phyloP scores from a whole-genome alignment of 1,140 invertebrate genomes.

The Trichonephila clavipes region DNA sequence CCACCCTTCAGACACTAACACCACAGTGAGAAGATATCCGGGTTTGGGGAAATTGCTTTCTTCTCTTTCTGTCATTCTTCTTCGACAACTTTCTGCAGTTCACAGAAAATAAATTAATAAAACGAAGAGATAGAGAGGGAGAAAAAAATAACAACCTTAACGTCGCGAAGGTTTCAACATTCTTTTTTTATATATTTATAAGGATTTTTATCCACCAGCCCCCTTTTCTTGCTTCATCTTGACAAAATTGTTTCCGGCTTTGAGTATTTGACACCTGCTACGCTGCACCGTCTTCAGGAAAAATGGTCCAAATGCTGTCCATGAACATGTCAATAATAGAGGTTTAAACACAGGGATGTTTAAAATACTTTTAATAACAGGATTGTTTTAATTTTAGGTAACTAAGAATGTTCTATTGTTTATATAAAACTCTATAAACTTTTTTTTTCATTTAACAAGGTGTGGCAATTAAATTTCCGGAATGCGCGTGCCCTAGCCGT shows the following conservation, averaged over 20 bases:
- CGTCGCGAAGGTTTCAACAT: neutral
- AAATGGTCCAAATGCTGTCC: neutral
- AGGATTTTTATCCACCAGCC: neutral
- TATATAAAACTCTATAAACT: too few species aligned
- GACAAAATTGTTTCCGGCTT: slow-evolving; percentile 51
- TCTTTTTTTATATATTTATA: slow-evolving; percentile 23
- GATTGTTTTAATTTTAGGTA: too few species aligned
- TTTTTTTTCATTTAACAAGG: too few species aligned
- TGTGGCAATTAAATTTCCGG: too few species aligned
- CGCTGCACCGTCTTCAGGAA: neutral
- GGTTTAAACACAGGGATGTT: neutral
- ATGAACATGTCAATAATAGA: neutral
- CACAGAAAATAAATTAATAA: slow-evolving; percentile 47
- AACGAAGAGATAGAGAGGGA: neutral
- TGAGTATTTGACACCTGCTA: slow-evolving; percentile 41
- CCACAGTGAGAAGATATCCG: slow-evolving; percentile 8
- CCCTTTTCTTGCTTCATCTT: neutral
- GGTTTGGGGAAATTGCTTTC: slow-evolving; percentile 28
- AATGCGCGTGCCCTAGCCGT: too few species aligned
- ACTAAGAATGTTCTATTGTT: too few species aligned
- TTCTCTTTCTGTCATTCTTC: slow-evolving; percentile 17
- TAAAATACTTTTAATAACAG: too few species aligned
- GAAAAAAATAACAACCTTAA: neutral
- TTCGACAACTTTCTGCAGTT: slow-evolving; percentile 30
- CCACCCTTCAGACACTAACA: neutral